Percentiles rank a stretch among this genome's conserved stretches.
Evolutionary conservation across 64 coral and sea anemone species (phyloP).

Genomic region (Dendronephthya gigantea): DNA sequence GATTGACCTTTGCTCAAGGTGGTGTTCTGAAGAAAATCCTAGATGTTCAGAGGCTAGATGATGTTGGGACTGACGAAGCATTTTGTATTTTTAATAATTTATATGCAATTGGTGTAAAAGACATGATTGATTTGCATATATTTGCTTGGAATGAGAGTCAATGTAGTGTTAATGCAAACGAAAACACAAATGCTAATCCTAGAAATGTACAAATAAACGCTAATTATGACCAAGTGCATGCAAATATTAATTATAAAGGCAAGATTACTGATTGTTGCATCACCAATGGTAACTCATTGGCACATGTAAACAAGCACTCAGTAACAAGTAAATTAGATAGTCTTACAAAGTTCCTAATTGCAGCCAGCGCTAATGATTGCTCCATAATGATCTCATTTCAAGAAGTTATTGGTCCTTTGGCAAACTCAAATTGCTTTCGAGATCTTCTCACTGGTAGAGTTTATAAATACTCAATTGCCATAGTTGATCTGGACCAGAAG

Average conservation of each 20-base stretch:
- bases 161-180: too few species aligned
- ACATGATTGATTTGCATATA: not conserved
- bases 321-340: not conserved
- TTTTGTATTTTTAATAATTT: not conserved
- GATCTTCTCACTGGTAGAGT: not conserved
- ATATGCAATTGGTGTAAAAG: not conserved
- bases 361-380: conserved; percentile 14
- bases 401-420: not conserved
- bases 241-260: not conserved
- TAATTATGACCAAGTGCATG: not conserved
- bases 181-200: too few species aligned
- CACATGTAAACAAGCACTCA: not conserved
- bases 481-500: not conserved
- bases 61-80: not conserved
- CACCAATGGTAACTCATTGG: not conserved
- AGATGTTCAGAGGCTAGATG: not conserved
- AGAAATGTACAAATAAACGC: not conserved
- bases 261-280: not conserved
- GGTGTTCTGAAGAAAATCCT: not conserved
- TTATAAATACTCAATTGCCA: not conserved
- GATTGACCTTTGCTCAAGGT: not conserved
- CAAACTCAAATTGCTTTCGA: not conserved
- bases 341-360: not conserved
- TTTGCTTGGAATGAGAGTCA: not conserved
- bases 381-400: conserved; percentile 11